Base-by-base conservation (phyloP, 1,140 invertebrate species). In the Diorhabda elongata region DNA sequence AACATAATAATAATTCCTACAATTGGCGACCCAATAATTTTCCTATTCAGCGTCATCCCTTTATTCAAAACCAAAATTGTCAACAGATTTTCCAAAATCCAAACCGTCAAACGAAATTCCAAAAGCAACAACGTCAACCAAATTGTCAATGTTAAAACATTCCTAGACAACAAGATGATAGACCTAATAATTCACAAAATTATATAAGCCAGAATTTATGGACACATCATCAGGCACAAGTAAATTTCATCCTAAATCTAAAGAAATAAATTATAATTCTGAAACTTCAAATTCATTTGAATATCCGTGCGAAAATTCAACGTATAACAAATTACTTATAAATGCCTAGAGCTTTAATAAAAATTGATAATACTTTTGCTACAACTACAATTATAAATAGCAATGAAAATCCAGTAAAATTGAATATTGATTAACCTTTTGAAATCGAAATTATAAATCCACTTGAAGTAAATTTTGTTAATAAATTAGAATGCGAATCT, bases 331-430 rank as follows among this genome's bases (percentile, higher is more conserved):
- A 60, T 26, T 3, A 43, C 3, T 2, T 60, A n/a, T 9, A 60
- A 60, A 60, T 42, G 42, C 11, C 59, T 42, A 26, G 7, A 60
- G 59, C 59, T 26, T 7, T 26, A 41, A 41, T 60, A 7, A 60
- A 26, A 3, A 42, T 58, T 41, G 41, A 60, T 26, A 60, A 60
- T 26, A 60, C 5, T 41, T 60, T 60, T 26, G 11, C 5, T 5
- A 60, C 42, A 60, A 60, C 59, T 42, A 60, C 59, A 4, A 41
- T 60, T 26, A 41, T 41, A n/a, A 60, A 60, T 26, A 60, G 8
- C 3, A 26, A 7, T 7, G 59, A 60, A 60, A 7, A 60, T 26
- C n/a, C 9, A 3, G 7, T 8, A 60, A 60, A 7, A 26, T 42
- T 60, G 2, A 26, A n/a, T 41, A 60, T 60, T 5, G 3, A n/a